Evolutionary conservation across 2,888 invertebrate species (phyloP).

Genomic region (Temnothorax unifasciatus): DNA sequence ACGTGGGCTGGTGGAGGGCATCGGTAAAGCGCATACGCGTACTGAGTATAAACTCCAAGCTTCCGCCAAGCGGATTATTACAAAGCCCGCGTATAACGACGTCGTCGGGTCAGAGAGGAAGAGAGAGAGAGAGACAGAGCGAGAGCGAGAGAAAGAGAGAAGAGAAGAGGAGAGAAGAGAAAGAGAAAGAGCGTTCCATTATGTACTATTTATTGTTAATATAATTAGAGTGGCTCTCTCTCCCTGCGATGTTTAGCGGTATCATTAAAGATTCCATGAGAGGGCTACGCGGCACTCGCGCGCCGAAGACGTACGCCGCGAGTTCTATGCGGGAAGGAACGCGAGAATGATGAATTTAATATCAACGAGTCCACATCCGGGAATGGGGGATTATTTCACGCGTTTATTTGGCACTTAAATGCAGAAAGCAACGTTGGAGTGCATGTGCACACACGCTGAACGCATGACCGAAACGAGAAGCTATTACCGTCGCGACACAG

Average conservation of each 20-base stretch:
- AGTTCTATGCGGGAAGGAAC: neutral
- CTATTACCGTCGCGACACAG: constrained; percentile 2
- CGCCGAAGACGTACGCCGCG: neutral
- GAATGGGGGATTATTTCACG: constrained; percentile 5
- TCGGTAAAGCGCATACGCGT: constrained; percentile 21
- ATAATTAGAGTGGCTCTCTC: constrained; percentile 13
- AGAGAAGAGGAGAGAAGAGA: too few relatives aligned
- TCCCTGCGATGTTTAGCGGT: constrained; percentile 2
- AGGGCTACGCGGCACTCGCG: neutral
- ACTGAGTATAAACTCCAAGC: constrained; percentile 32
- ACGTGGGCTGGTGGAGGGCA: neutral
- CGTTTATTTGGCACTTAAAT: constrained; percentile 28
- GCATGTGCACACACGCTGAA: neutral
- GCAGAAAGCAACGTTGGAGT: neutral
- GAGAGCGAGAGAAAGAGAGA: neutral
- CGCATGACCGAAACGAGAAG: neutral
- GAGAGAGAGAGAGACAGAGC: neutral
- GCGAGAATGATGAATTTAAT: neutral
- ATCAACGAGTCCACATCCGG: neutral
- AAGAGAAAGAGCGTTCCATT: neutral
- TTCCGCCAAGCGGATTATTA: constrained; percentile 46
- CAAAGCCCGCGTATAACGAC: constrained; percentile 14
- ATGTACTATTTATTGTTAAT: constrained; percentile 38
- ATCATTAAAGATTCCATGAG: constrained; percentile 7
- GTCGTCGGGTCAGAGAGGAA: neutral